These are phyloP conservation scores for Sebastes nivosus DNA, from an alignment of 2,797 vertebrate genomes.

Conservation along the genomic window DNA sequence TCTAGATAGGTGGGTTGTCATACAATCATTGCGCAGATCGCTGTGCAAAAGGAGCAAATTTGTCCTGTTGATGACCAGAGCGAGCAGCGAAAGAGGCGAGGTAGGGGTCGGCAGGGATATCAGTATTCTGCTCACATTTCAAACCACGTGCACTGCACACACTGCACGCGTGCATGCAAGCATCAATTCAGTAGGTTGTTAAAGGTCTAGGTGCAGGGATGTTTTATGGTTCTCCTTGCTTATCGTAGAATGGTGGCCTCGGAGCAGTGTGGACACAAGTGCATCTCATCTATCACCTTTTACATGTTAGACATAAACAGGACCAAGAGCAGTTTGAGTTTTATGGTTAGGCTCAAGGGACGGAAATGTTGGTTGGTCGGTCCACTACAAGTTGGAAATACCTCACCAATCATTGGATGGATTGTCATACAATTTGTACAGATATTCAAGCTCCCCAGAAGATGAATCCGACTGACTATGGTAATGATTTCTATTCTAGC, in stretches of 20 bases:
- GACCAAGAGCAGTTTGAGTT: not conserved
- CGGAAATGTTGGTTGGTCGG: not conserved
- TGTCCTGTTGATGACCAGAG: slow-evolving; percentile 30
- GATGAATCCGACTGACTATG: not conserved
- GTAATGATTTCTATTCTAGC: not conserved
- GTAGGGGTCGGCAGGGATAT: not conserved
- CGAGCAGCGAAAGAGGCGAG: not conserved
- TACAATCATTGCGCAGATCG: slow-evolving; percentile 62
- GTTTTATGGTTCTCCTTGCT: not conserved
- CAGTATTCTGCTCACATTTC: slow-evolving; percentile 34
- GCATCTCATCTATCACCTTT: not conserved
- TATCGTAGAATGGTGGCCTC: not conserved
- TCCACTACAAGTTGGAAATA: not conserved
- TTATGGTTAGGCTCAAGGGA: not conserved
- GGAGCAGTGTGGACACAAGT: not conserved
- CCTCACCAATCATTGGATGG: not conserved
- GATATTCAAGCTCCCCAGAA: not conserved
- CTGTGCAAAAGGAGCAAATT: slow-evolving; percentile 47
- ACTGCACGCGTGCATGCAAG: not conserved
- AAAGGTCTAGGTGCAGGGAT: not conserved
- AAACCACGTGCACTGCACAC: not conserved
- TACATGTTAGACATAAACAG: not conserved
- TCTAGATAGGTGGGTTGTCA: slow-evolving; percentile 61
- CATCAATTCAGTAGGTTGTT: not conserved
- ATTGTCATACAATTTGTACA: not conserved